Base-by-base conservation (phyloP, 2,888 invertebrate genomes). In the Gari tellinella region DNA sequence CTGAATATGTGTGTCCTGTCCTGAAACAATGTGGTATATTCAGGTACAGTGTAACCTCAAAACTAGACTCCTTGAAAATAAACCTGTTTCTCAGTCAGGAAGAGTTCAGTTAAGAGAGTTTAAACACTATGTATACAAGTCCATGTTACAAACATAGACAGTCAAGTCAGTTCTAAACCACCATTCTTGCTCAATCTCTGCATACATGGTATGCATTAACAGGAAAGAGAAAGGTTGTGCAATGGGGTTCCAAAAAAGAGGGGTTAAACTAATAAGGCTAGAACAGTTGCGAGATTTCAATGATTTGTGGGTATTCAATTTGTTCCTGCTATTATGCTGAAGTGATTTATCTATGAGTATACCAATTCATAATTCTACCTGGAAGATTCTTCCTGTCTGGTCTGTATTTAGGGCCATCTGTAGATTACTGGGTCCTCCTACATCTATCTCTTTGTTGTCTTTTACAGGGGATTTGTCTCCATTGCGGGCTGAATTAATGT, bases 371-470 rank as follows among this genome's bases (percentile, higher is more conserved):
- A n/a, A 31, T 31, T 31, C 1, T 63, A 79, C 92, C 81, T 92
- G 90, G 74, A 92, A 92, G 15, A 87, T 78, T 25, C 91, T 80
- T 2, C 92, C 92, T 73, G 86, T 89, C 77, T 92, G 91, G 23
- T 90, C 88, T 0, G 91, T 91, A 80, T 91, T 91, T 69, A 92
- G 83, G 52, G 91, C 90, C 57, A 92, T 80, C 49, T 89, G 83
- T 14, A 92, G 81, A 0, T 88, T 85, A 12, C 85, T 69, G 31
- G 79, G 82, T 4, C 84, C 86, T 14, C 88, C 90, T 17, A 92
- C 81, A n/a, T 89, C 86, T 7, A 92, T 79, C 58, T 88, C 86
- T 1, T 88, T 90, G 63, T 92, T 87, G 37, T 90, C 83, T 41
- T 86, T 72, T 4, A 92, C 86, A 15, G 91, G 91, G 5, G 92